A percentile compares a stretch with the other conserved stretches of the same genome.
Evolutionary conservation across 2,888 invertebrate species (phyloP).

Genomic region (Steromphala cineraria): DNA sequence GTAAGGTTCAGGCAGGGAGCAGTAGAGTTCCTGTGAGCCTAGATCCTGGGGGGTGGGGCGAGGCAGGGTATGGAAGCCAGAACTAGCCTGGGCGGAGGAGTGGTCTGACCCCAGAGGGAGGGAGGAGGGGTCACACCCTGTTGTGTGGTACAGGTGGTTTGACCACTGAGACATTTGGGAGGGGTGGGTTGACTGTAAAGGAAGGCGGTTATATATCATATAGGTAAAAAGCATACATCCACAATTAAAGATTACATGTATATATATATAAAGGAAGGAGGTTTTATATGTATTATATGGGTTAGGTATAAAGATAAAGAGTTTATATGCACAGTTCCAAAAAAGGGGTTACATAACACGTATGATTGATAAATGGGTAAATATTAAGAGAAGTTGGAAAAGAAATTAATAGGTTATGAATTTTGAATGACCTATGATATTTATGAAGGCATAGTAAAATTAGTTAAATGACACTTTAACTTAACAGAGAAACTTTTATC

Average conservation of each 20-base stretch:
- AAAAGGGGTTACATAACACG: too few relatives aligned
- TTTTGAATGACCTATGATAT: too few relatives aligned
- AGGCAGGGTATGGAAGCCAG: constrained; percentile 28
- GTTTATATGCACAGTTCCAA: too few relatives aligned
- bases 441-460: too few relatives aligned
- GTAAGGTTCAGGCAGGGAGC: constrained; percentile 32
- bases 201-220: not conserved
- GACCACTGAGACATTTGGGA: constrained; percentile 35
- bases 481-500: too few relatives aligned
- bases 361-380: too few relatives aligned
- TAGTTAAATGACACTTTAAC: too few relatives aligned
- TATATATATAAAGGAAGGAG: not conserved
- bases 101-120: constrained; percentile 21
- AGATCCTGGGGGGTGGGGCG: constrained; percentile 37
- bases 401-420: too few relatives aligned
- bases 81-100: constrained; percentile 30
- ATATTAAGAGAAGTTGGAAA: too few relatives aligned
- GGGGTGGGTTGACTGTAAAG: constrained; percentile 17
- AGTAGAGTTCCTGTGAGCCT: constrained; percentile 38
- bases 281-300: too few relatives aligned
- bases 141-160: constrained; percentile 37
- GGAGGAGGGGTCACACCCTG: constrained; percentile 30
- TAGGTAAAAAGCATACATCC: not conserved
- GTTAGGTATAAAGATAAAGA: too few relatives aligned
- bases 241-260: not conserved